These are phyloP conservation scores for Xylocampa areola DNA, from an alignment of 2,888 invertebrate genomes.

Conservation along the genomic window DNA sequence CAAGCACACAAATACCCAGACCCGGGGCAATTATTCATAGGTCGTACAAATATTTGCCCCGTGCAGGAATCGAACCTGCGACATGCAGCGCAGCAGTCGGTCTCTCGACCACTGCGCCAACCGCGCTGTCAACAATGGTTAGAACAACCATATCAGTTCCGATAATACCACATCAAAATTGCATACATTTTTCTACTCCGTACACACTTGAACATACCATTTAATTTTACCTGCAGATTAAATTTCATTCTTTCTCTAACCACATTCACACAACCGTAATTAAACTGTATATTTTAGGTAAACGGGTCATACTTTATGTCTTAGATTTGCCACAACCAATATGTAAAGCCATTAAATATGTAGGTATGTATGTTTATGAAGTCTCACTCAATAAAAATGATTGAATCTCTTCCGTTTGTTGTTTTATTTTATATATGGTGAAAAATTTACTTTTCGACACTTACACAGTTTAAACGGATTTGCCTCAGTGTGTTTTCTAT, in stretches of 20 bases:
- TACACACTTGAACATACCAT: conserved; percentile 12
- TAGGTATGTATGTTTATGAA: conserved; percentile 52
- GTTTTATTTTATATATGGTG: conserved; percentile 33
- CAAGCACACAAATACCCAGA: too few relatives aligned
- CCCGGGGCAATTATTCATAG: too few relatives aligned
- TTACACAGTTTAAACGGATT: conserved; percentile 32
- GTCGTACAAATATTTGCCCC: too few relatives aligned
- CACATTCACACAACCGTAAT: conserved; percentile 21
- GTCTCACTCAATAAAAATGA: conserved; percentile 39
- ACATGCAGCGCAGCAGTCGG: too few relatives aligned
- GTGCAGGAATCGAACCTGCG: too few relatives aligned
- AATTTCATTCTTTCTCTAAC: conserved; percentile 12
- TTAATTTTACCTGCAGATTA: conserved; percentile 19
- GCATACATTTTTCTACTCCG: too few relatives aligned
- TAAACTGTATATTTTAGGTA: conserved; percentile 22
- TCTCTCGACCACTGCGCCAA: too few relatives aligned
- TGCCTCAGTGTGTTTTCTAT: conserved; percentile 35
- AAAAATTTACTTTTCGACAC: conserved; percentile 23
- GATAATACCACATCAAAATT: too few relatives aligned
- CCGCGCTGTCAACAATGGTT: too few relatives aligned
- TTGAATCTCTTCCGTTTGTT: conserved; percentile 35
- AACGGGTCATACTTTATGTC: conserved; percentile 24
- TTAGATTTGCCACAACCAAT: conserved; percentile 31
- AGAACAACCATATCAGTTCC: too few relatives aligned
- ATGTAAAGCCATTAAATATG: conserved; percentile 26